Percentiles rank a stretch among this genome's conserved stretches.
phyloP scores from a whole-genome alignment of 2,888 invertebrate species.

The Caenorhabditis macrosperma region DNA sequence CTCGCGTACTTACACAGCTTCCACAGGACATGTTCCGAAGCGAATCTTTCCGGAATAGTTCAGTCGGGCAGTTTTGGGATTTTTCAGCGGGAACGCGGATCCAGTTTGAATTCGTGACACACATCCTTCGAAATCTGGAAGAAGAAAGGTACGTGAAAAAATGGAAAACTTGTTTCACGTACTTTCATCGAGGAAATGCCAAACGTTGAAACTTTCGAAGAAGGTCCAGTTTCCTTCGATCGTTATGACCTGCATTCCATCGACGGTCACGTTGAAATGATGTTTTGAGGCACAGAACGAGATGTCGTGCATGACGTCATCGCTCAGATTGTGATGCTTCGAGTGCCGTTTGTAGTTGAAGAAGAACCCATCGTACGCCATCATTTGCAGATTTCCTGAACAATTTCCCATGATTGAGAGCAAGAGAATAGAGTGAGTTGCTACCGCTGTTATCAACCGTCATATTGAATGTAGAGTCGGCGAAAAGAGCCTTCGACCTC shows the following conservation, averaged over 20 bases:
- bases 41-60: constrained; percentile 71
- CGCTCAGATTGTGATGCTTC: constrained; percentile 63
- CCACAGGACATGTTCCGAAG: constrained; percentile 76
- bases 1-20: constrained; percentile 63
- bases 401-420: background rate
- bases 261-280: constrained; percentile 73
- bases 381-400: constrained; percentile 71
- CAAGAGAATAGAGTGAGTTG: no score
- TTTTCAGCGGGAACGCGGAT: constrained; percentile 75
- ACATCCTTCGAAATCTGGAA: constrained; percentile 77
- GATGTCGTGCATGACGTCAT: constrained; percentile 77
- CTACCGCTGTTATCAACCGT: constrained; percentile 69
- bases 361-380: constrained; percentile 76
- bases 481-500: constrained; percentile 73
- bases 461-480: constrained; percentile 77
- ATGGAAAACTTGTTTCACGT: no score
- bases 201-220: constrained; percentile 76
- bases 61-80: constrained; percentile 73
- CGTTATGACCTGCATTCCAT: constrained; percentile 70
- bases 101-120: constrained; percentile 77
- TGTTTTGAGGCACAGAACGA: constrained; percentile 74
- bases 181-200: constrained; percentile 76
- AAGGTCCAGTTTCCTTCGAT: constrained; percentile 78
- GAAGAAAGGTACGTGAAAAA: background rate
- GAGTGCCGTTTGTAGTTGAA: constrained; percentile 72